phyloP scores from a whole-genome alignment of 2,888 invertebrate genomes.

The Ligdia adustata region DNA sequence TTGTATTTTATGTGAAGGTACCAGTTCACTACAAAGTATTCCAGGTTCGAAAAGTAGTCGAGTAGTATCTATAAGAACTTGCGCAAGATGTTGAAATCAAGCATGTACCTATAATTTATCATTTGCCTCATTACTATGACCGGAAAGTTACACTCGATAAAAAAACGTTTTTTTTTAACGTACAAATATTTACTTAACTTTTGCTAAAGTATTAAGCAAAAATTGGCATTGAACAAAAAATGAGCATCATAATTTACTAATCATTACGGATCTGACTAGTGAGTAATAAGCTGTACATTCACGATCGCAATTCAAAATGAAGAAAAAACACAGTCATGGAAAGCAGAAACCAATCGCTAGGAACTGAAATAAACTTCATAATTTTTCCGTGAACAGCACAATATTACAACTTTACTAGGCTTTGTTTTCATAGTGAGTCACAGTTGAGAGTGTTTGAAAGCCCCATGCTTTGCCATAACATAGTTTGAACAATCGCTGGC shows the following conservation, averaged over 20 bases:
- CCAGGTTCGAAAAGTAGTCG: no score
- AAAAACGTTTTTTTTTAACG: slow-evolving; percentile 8
- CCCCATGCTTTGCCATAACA: slow-evolving; percentile 45
- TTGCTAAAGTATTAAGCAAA: slow-evolving; percentile 20
- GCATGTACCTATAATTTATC: no score
- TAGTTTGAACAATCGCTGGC: slow-evolving; percentile 55
- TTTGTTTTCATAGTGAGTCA: slow-evolving; percentile 39
- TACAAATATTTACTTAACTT: slow-evolving; percentile 11
- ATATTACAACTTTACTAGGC: slow-evolving; percentile 28
- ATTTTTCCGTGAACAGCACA: slow-evolving; percentile 19
- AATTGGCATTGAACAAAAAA: slow-evolving; percentile 17
- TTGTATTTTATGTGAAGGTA: no score
- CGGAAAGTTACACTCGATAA: slow-evolving; percentile 10
- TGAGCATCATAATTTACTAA: slow-evolving; percentile 12
- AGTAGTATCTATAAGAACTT: no score
- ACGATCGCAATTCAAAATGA: slow-evolving; percentile 8
- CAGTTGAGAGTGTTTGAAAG: slow-evolving; percentile 47
- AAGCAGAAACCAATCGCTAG: slow-evolving; percentile 11
- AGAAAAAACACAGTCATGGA: no score
- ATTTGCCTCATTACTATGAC: slow-evolving; percentile 13
- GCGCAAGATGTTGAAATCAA: no score
- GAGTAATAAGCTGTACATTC: slow-evolving; percentile 11
- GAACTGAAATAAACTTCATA: slow-evolving; percentile 16
- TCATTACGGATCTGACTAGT: slow-evolving; percentile 13
- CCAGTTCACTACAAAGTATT: no score